Evolutionary conservation across 2,888 invertebrate species (phyloP).

Genomic region (Drosophila picticornis): DNA sequence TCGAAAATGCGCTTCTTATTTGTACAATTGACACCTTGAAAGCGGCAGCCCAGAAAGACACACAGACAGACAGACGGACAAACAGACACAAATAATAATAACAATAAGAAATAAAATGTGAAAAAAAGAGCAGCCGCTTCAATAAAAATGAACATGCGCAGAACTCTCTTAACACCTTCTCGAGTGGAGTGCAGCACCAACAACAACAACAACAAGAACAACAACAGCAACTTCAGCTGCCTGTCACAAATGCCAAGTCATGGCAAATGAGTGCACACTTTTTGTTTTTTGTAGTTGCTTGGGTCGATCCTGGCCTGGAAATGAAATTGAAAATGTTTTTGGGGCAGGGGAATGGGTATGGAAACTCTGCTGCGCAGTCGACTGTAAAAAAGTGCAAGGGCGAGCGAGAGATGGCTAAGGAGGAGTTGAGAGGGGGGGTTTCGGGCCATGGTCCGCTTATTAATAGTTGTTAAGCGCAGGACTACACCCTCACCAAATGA

Average conservation of each 20-base stretch:
- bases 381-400: conserved; percentile 65
- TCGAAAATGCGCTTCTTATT: conserved; percentile 65
- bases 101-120: conserved; percentile 42
- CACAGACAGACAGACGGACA: conserved; percentile 1
- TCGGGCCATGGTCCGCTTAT: conserved; percentile 62
- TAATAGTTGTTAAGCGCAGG: conserved; percentile 82
- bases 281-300: conserved; percentile 21
- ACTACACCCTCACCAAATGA: conserved; percentile 68
- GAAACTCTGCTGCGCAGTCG: conserved; percentile 60
- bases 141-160: conserved; percentile 66
- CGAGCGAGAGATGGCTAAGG: conserved; percentile 5
- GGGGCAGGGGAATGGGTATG: conserved; percentile 29
- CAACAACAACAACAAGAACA: conserved; percentile 30
- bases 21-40: conserved; percentile 74
- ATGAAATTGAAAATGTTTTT: conserved; percentile 27
- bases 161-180: conserved; percentile 78
- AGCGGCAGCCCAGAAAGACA: conserved; percentile 1
- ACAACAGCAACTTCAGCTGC: conserved; percentile 69
- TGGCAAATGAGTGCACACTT: conserved; percentile 76
- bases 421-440: conserved; percentile 24
- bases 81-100: conserved; percentile 21
- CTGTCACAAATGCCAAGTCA: conserved; percentile 75
- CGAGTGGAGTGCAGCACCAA: conserved; percentile 60
- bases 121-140: conserved; percentile 47
- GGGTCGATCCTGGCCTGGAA: conserved; percentile 50